Evolutionary conservation across 2,113 vertebrate species (phyloP).

Genomic region (Bufo bufo): DNA sequence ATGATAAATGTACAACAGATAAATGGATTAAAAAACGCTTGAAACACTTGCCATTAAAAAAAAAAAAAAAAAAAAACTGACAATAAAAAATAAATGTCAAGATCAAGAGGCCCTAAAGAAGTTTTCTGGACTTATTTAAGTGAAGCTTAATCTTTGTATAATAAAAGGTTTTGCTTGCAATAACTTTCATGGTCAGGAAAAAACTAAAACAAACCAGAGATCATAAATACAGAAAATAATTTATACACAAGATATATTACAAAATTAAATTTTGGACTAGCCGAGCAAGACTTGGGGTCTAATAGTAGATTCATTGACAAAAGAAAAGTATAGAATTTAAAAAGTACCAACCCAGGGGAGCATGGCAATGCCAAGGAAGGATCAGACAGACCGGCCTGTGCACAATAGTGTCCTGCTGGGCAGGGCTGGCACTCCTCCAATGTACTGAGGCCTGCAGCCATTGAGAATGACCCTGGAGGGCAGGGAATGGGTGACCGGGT

Average conservation of each 20-base stretch:
- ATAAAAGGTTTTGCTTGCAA: not conserved
- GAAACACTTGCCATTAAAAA: too few relatives aligned
- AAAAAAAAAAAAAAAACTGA: too few relatives aligned
- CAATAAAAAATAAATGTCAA: too few relatives aligned
- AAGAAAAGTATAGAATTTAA: not conserved
- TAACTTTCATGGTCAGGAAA: not conserved
- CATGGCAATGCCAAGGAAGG: slow-evolving; percentile 73
- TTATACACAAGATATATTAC: not conserved
- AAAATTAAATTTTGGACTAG: not conserved
- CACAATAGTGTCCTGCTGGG: slow-evolving; percentile 81
- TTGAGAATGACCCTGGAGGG: slow-evolving; percentile 79
- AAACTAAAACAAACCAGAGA: too few relatives aligned
- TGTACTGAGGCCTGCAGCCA: slow-evolving; percentile 70
- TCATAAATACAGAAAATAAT: too few relatives aligned
- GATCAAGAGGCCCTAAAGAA: too few relatives aligned
- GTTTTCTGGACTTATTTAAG: too few relatives aligned
- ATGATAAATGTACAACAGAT: too few relatives aligned
- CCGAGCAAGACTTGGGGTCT: not conserved
- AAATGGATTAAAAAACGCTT: too few relatives aligned
- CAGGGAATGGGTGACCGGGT: slow-evolving; percentile 79
- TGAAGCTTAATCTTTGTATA: too few relatives aligned
- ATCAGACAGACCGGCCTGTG: slow-evolving; percentile 72
- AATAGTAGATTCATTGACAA: not conserved
- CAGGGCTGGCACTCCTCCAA: slow-evolving; percentile 79
- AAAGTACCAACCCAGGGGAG: slow-evolving; percentile 75